Percentiles rank a stretch among this genome's conserved stretches.
phyloP scores from a whole-genome alignment of 2,888 invertebrate genomes.

The Meteorus colon region DNA sequence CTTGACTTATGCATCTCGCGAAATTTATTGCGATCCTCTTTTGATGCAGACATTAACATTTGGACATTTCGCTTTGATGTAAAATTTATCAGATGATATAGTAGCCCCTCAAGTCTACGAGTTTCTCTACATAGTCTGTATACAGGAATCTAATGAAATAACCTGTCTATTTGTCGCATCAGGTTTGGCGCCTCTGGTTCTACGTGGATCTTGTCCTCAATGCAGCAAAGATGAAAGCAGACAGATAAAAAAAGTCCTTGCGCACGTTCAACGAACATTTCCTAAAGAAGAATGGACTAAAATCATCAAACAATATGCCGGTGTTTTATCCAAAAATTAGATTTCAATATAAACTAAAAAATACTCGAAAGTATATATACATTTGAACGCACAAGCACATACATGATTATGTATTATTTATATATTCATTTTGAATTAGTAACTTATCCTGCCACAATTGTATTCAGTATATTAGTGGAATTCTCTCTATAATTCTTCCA shows the following conservation, averaged over 20 bases:
- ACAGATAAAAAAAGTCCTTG: slow-evolving; percentile 84
- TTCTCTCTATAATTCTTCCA: too few species aligned
- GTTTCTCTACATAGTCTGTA: background rate
- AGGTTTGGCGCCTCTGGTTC: slow-evolving; percentile 84
- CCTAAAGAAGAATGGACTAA: slow-evolving; percentile 84
- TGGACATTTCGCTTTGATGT: background rate
- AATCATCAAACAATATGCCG: slow-evolving; percentile 81
- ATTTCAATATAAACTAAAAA: background rate
- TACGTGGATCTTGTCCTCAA: slow-evolving; percentile 83
- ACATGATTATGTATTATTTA: too few species aligned
- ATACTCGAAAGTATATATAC: background rate
- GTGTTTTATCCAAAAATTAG: slow-evolving; percentile 57
- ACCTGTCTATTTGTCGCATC: slow-evolving; percentile 56
- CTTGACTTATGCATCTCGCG: background rate
- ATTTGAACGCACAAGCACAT: too few species aligned
- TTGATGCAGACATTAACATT: background rate
- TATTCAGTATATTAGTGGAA: too few species aligned
- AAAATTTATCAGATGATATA: background rate
- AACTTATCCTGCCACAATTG: too few species aligned
- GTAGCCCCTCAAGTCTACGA: background rate
- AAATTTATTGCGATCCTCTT: background rate
- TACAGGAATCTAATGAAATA: background rate
- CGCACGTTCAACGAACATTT: slow-evolving; percentile 83
- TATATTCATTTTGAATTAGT: too few species aligned
- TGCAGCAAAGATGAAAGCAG: slow-evolving; percentile 81